These are phyloP conservation scores for Eudasyphora cyanicolor DNA, from an alignment of 2,888 invertebrate species.

Conservation along the genomic window DNA sequence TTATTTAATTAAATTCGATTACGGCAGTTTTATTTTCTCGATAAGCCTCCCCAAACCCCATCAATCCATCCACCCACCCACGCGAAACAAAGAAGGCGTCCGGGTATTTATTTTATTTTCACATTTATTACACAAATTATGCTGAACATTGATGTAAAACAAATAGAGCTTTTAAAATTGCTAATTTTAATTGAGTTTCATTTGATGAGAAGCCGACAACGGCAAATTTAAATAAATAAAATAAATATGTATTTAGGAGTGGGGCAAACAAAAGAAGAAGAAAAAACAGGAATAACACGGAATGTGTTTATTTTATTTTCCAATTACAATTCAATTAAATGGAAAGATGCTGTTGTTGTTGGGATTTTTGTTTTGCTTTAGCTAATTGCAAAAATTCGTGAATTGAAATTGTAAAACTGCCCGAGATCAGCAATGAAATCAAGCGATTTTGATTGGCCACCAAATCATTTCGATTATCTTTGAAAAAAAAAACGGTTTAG, in stretches of 20 bases:
- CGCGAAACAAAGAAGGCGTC: no score
- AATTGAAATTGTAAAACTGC: not conserved
- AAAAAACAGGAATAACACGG: not conserved
- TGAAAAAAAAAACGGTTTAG: no score
- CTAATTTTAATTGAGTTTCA: not conserved
- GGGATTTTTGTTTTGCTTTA: not conserved
- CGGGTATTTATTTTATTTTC: not conserved
- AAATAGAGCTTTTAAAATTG: not conserved
- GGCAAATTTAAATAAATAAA: not conserved
- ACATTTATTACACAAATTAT: not conserved
- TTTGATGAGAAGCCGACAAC: not conserved
- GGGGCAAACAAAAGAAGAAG: no score
- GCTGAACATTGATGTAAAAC: not conserved
- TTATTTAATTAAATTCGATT: no score
- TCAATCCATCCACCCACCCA: no score
- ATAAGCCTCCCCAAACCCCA: no score
- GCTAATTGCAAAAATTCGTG: not conserved
- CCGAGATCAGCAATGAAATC: not conserved
- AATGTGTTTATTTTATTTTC: not conserved
- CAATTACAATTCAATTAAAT: constrained; percentile 1
- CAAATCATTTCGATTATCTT: not conserved
- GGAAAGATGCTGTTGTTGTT: not conserved
- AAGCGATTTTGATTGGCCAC: not conserved
- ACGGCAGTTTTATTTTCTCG: no score
- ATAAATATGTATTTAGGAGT: not conserved